phyloP scores from a whole-genome alignment of 2,113 vertebrate genomes.

The Coryphaenoides rupestris region DNA sequence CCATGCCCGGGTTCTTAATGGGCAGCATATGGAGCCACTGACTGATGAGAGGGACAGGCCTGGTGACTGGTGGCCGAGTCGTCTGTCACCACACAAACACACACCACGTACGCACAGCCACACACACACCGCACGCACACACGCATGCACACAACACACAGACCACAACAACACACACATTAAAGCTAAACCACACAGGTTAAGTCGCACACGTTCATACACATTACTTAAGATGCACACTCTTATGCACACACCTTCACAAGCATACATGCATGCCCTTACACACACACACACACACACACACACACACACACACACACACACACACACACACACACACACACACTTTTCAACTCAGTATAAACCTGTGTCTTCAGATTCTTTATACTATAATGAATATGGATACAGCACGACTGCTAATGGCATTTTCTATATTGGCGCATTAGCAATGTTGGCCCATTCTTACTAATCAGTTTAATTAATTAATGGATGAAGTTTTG shows the following conservation, averaged over 20 bases:
- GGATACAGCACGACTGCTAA: too few species aligned
- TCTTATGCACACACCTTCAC: not conserved
- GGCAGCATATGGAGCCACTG: slow-evolving; percentile 73
- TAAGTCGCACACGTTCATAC: not conserved
- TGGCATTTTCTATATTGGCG: too few species aligned
- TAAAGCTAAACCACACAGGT: too few species aligned
- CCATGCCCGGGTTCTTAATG: slow-evolving; percentile 72
- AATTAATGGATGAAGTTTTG: too few species aligned
- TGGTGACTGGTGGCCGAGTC: slow-evolving; percentile 68
- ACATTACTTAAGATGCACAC: slow-evolving; percentile 8
- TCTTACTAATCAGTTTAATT: too few species aligned
- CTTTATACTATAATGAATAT: too few species aligned
- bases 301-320: slow-evolving; percentile 12
- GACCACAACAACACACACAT: too few species aligned
- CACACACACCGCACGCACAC: slow-evolving; percentile 6
- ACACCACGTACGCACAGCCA: not conserved
- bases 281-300: slow-evolving; percentile 18
- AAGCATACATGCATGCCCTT: not conserved
- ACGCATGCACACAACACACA: not conserved
- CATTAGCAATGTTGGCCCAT: too few species aligned
- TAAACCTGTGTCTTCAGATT: too few species aligned
- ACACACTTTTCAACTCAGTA: not conserved
- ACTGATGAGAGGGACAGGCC: slow-evolving; percentile 58
- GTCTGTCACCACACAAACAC: slow-evolving; percentile 35
- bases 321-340: slow-evolving; percentile 11